Base-by-base conservation (phyloP, 2,113 vertebrate species). In the Tetrao urogallus region DNA sequence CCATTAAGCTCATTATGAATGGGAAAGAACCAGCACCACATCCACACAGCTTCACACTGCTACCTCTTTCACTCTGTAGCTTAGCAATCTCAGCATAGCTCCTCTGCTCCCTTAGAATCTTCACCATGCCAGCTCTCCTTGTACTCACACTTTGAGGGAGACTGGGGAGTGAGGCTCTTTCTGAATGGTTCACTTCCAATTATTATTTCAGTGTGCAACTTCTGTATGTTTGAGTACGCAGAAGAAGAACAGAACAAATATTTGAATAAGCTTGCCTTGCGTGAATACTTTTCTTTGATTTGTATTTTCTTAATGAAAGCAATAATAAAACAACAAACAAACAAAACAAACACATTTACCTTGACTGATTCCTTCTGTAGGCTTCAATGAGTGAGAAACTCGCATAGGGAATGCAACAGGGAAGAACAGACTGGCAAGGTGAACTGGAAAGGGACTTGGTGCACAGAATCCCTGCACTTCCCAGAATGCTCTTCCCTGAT, bases 121-220 rank as follows among this genome's bases (percentile, higher is more conserved):
- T 60, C 24, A 64, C 7, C 27, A 12, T 6, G 16, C 27, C 16
- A n/a, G 73, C 42, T 16, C 48, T 30, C 56, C 54, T 28, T 8
- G 17, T 17, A 52, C n/a, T 8, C 32, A 17, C 20, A 5, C 18
- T n/a, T 0, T 0, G 3, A 65, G 19, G 21, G 80, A 80, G 7
- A 28, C 2, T 36, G 32, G 4, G 36, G 32, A 75, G 8, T 10
- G 21, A 79, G 13, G 21, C 4, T 0, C 12, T 21, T 66, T 47
- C 40, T 32, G 11, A 8, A 65, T 43, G 7, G 24, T n/a, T 86
- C 21, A 45, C 10, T 34, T 66, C 15, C 45, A 5, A 11, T 58
- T 63, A 57, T 43, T 32, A 27, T 32, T 72, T 73, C 73, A 60
- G 10, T 32, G 27, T 48, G 20, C 40, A 17, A 61, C 20, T 63